Conservation (phyloP, 2,113 vertebrate genomes). For the Equus quagga region DNA sequence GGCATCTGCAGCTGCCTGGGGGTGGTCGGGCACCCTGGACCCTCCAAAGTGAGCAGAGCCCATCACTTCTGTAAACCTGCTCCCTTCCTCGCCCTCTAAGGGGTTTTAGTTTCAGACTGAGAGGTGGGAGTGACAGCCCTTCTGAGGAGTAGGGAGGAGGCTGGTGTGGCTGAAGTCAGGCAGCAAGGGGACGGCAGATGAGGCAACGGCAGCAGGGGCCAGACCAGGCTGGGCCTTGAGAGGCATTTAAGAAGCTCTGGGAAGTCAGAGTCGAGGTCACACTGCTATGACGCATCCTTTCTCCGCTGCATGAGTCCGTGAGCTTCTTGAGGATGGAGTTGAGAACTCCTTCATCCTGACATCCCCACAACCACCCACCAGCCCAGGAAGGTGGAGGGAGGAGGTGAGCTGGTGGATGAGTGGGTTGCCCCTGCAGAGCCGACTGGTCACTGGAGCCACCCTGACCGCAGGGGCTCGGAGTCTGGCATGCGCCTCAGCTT, state of each 20-base stretch:
- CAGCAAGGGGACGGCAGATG: accelerated
- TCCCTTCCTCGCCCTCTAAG: accelerated
- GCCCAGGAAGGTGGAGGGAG: accelerated
- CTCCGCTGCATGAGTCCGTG: accelerated
- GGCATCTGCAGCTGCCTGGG: too few relatives aligned
- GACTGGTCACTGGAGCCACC: too few relatives aligned
- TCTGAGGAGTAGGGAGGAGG: neutral
- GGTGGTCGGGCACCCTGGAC: accelerated
- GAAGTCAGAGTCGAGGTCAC: accelerated
- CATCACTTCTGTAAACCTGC: accelerated
- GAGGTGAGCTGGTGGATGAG: accelerated
- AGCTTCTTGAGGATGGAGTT: neutral
- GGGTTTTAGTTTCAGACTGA: neutral
- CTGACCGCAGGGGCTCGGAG: too few relatives aligned
- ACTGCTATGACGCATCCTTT: accelerated
- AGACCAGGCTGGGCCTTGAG: neutral
- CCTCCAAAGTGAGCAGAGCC: neutral
- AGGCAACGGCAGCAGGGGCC: accelerated
- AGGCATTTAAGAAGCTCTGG: neutral
- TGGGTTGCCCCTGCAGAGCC: neutral
- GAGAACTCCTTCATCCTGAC: neutral
- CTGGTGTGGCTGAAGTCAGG: accelerated
- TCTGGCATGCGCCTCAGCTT: too few relatives aligned
- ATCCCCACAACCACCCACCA: neutral
- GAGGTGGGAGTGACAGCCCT: neutral